Evolutionary conservation across 2,113 vertebrate genomes (phyloP), one percentile per base, ranked within the genome.

Genomic region (Rhabdornis inornatus): DNA sequence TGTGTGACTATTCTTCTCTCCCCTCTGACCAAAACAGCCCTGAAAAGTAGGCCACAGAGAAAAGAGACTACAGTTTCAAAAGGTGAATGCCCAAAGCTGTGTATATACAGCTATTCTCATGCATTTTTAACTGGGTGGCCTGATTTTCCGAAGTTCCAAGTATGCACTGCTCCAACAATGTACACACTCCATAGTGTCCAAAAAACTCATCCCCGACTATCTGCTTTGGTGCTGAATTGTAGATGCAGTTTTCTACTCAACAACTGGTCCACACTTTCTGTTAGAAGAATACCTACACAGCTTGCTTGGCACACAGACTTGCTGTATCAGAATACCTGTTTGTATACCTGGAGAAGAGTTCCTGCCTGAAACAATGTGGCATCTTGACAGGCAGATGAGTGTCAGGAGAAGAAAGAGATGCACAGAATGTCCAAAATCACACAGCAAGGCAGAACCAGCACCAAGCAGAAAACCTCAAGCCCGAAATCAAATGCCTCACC

Each of bases 41-140:
- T 20, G 37, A 69, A 75, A 95, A 94, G 44, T 82, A 94, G 83
- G 92, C 20, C 72, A 91, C 30, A 59, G 60, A 57, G 5, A 74
- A 37, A 11, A 90, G 68, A 56, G 69, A 37, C 44, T 90, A 89
- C 28, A 56, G 53, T 60, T 94, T 75, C 69, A 75, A 95, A 94
- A 94, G 89, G 40, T 75, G 89, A 92, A 71, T 33, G 52, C 44
- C 28, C 35, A 68, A 55, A 90, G 72, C 77, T 96, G 92, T 14
- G 65, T 56, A 89, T 81, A 92, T 44, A 68, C n/a, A 87, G 76
- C 91, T 96, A 92, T 95, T 89, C 94, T 87, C 72, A 93, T 53
- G 68, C 35, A 60, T 80, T 89, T 83, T 83, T 91, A 96, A 95
- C 60, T 91, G 77, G 83, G 92, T 96, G 92, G 60, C 94, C 96